These are phyloP conservation scores for Sinelater perroti DNA, from an alignment of 2,888 invertebrate genomes.

Conservation along the genomic window DNA sequence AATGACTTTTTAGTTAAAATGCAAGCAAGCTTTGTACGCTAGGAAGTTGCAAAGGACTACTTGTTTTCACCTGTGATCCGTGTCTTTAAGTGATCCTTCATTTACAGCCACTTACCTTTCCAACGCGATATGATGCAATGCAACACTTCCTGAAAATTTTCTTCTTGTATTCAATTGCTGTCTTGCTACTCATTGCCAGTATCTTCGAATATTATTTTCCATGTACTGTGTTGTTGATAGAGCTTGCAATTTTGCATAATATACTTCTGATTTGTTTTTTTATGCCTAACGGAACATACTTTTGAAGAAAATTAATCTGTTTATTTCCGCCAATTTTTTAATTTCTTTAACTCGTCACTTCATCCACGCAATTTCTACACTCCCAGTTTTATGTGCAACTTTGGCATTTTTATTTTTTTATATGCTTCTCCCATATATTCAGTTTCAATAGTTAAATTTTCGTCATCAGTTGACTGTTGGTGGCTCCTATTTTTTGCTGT, in stretches of 20 bases:
- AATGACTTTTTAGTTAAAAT: conserved; percentile 78
- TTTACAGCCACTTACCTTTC: conserved; percentile 87
- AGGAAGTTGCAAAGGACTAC: conserved; percentile 64
- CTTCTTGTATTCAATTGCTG: conserved; percentile 52
- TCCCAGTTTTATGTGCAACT: conserved; percentile 64
- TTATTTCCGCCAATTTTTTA: conserved; percentile 63
- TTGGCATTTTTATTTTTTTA: conserved; percentile 65
- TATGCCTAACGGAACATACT: conserved; percentile 67
- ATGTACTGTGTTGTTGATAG: conserved; percentile 71
- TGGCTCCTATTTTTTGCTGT: conserved; percentile 55
- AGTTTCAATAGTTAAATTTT: conserved; percentile 63
- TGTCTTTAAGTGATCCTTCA: conserved; percentile 88
- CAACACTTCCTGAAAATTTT: conserved; percentile 38
- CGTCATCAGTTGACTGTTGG: conserved; percentile 63
- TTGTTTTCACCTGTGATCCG: conserved; percentile 66
- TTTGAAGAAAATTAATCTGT: conserved; percentile 71
- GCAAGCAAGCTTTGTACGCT: conserved; percentile 67
- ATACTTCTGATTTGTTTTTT: conserved; percentile 54
- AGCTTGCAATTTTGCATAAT: conserved; percentile 62
- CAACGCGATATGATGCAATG: conserved; percentile 61
- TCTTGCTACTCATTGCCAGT: conserved; percentile 85
- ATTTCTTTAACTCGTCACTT: conserved; percentile 57
- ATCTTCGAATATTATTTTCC: conserved; percentile 89
- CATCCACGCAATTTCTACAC: conserved; percentile 68
- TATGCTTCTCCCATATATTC: conserved; percentile 68